Evolutionary conservation across 2,797 vertebrate species (phyloP).

Genomic region (Lateolabrax maculatus): DNA sequence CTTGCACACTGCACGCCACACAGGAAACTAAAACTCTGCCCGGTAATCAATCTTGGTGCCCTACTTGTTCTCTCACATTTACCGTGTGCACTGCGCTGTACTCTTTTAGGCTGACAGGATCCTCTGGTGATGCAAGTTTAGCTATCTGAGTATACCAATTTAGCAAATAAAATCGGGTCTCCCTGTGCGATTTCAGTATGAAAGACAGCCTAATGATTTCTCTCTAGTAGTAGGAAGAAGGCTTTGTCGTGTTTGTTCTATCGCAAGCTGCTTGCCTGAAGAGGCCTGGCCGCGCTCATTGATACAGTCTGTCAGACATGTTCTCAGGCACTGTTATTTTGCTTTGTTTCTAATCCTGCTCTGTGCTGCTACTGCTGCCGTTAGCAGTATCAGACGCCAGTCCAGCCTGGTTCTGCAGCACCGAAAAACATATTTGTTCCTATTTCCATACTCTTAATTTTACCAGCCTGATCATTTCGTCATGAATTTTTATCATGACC

Average conservation of each 20-base stretch:
- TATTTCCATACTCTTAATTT: constrained; percentile 46
- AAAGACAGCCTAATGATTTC: constrained; percentile 61
- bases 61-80: constrained; percentile 58
- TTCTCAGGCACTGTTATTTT: constrained; percentile 70
- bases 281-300: constrained; percentile 72
- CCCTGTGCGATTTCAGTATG: constrained; percentile 54
- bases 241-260: constrained; percentile 74
- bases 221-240: constrained; percentile 40
- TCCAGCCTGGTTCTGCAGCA: constrained; percentile 62
- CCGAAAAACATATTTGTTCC: constrained; percentile 51
- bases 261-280: constrained; percentile 72
- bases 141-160: constrained; percentile 53
- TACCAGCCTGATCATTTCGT: constrained; percentile 48
- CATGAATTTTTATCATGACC: constrained; percentile 64
- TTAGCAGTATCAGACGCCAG: constrained; percentile 63
- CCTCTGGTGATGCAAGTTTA: constrained; percentile 59
- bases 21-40: constrained; percentile 62
- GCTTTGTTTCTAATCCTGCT: constrained; percentile 70
- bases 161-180: constrained; percentile 64
- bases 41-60: constrained; percentile 69
- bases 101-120: constrained; percentile 54
- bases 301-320: constrained; percentile 75
- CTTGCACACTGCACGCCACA: constrained; percentile 31
- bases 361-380: constrained; percentile 62
- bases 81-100: constrained; percentile 17